Conservation (phyloP, 2,797 vertebrate genomes). For the Neomorphus geoffroyi region DNA sequence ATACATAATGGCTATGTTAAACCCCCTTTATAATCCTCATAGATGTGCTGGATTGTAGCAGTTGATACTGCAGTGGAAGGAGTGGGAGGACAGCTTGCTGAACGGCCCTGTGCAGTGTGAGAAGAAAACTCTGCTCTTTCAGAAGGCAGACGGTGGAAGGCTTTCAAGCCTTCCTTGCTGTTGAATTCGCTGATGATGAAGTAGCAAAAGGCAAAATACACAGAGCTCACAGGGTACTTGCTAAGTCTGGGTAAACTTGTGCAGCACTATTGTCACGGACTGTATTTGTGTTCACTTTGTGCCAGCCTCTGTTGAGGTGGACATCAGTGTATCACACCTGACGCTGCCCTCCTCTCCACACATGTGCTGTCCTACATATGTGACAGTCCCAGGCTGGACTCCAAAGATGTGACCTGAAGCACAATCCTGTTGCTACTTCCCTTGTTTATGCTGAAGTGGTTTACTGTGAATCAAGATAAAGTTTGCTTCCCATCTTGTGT, state of each 20-base stretch:
- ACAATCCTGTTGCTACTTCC: not conserved
- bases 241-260: not conserved
- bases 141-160: not conserved
- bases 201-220: not conserved
- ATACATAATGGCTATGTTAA: slow-evolving; percentile 55
- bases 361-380: not conserved
- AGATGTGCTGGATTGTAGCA: not conserved
- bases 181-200: not conserved
- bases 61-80: slow-evolving; percentile 20
- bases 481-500: not conserved
- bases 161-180: not conserved
- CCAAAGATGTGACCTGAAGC: not conserved
- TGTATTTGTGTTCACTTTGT: not conserved
- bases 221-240: not conserved
- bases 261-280: not conserved
- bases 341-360: not conserved
- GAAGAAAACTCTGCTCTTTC: not conserved
- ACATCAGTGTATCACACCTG: not conserved
- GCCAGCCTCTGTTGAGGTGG: not conserved
- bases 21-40: slow-evolving; percentile 62
- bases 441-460: not conserved
- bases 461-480: not conserved
- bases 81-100: slow-evolving; percentile 4
- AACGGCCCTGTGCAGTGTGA: not conserved
- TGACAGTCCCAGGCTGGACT: not conserved